Evolutionary conservation across 1,140 invertebrate genomes (phyloP).

Genomic region (Mylabris phalerata): DNA sequence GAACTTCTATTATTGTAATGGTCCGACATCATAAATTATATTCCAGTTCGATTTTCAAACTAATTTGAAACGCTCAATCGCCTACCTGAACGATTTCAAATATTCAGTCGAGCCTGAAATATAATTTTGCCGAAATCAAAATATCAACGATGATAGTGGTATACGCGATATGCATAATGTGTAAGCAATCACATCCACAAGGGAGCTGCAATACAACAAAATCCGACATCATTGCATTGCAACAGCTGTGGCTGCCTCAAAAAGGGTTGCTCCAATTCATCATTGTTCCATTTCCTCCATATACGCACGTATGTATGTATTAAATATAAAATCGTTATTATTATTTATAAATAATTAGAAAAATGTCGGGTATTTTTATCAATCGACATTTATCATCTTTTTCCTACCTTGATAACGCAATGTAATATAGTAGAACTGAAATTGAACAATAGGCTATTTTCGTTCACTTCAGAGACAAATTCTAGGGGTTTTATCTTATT

Average conservation of each 20-base stretch:
- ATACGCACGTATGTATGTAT: too few species aligned
- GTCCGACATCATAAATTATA: too few species aligned
- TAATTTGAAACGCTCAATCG: slow-evolving; percentile 19
- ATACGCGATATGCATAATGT: slow-evolving; percentile 42
- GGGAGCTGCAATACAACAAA: slow-evolving; percentile 19
- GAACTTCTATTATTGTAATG: too few species aligned
- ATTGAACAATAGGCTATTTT: slow-evolving; percentile 39
- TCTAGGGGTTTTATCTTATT: slow-evolving; percentile 43
- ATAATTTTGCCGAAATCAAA: slow-evolving; percentile 29
- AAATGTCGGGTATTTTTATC: slow-evolving; percentile 1
- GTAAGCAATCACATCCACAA: slow-evolving; percentile 39
- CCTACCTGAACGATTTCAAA: slow-evolving; percentile 8
- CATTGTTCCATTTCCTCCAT: slow-evolving; percentile 30
- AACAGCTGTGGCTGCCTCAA: slow-evolving; percentile 28
- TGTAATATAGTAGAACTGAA: slow-evolving; percentile 30
- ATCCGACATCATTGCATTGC: slow-evolving; percentile 25
- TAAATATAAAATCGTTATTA: too few species aligned
- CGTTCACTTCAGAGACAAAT: slow-evolving; percentile 42
- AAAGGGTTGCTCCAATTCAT: slow-evolving; percentile 34
- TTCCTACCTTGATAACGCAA: neutral
- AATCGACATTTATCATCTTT: slow-evolving; percentile 14
- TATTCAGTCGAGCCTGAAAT: slow-evolving; percentile 19
- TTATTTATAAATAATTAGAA: too few species aligned
- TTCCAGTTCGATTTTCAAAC: neutral
- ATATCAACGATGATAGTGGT: slow-evolving; percentile 19